Percentiles rank a stretch among this genome's conserved stretches.
Conservation (phyloP, 35 echinoderm and acorn worm species). For the Heliocidaris erythrogramma region DNA sequence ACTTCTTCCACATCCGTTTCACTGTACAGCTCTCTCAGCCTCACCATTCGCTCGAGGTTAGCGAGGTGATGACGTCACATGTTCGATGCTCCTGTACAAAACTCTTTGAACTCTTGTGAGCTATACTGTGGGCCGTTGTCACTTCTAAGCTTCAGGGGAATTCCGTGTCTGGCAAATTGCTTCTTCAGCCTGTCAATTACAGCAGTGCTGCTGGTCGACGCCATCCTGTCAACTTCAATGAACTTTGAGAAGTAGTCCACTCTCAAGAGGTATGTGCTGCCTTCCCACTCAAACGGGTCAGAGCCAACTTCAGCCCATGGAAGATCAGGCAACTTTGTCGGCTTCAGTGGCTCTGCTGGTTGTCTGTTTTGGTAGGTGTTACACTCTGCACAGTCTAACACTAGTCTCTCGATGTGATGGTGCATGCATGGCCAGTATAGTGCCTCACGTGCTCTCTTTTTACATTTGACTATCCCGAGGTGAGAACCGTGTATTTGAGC, state of each 20-base stretch:
- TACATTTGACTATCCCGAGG: constrained; percentile 67
- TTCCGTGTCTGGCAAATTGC: constrained; percentile 66
- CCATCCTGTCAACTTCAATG: constrained; percentile 48
- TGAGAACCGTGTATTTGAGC: constrained; percentile 56
- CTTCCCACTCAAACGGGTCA: constrained; percentile 57
- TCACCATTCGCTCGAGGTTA: constrained; percentile 63
- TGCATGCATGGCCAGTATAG: constrained; percentile 76
- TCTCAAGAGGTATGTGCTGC: constrained; percentile 55
- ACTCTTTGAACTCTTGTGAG: constrained; percentile 61
- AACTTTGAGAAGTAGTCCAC: constrained; percentile 74
- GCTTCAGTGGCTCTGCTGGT: constrained; percentile 53
- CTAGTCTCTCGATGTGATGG: constrained; percentile 56
- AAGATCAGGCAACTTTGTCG: constrained; percentile 27
- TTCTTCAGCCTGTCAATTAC: constrained; percentile 47
- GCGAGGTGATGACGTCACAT: constrained; percentile 58
- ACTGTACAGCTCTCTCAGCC: constrained; percentile 63
- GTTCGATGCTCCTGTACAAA: constrained; percentile 50
- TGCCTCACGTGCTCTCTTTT: constrained; percentile 49
- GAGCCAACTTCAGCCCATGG: constrained; percentile 69
- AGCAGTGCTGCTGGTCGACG: constrained; percentile 15
- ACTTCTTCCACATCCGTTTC: constrained; percentile 65
- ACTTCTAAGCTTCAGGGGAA: constrained; percentile 60
- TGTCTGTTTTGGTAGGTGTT: constrained; percentile 30
- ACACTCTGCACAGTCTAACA: constrained; percentile 59
- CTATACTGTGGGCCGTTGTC: constrained; percentile 83